Evolutionary conservation across 2,888 invertebrate genomes (phyloP).

Genomic region (Tortrix viridana): DNA sequence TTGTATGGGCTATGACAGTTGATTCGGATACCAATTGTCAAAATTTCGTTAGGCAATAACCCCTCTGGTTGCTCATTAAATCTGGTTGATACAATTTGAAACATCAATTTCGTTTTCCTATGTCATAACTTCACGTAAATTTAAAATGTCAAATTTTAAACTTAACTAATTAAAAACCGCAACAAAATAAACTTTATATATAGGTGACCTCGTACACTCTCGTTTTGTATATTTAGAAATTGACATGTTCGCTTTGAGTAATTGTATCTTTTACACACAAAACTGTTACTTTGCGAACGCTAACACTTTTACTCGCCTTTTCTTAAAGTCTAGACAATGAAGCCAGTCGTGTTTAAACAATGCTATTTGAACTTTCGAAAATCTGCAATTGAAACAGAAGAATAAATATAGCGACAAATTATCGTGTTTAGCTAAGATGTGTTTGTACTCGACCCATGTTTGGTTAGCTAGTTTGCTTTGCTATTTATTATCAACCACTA

Average conservation of each 20-base stretch:
- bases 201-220: neutral
- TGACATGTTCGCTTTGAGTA: conserved; percentile 9
- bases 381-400: conserved; percentile 72
- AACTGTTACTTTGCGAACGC: conserved; percentile 34
- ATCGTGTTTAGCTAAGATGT: conserved; percentile 57
- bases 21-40: too few species aligned
- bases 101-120: too few species aligned
- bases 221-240: conserved; percentile 33
- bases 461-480: conserved; percentile 44
- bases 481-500: conserved; percentile 20
- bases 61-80: too few species aligned
- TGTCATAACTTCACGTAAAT: too few species aligned
- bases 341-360: conserved; percentile 64
- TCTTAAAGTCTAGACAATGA: conserved; percentile 62
- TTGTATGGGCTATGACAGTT: too few species aligned
- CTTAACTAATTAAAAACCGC: neutral
- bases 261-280: conserved; percentile 25
- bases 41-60: too few species aligned
- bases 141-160: neutral
- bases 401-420: conserved; percentile 65
- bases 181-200: too few species aligned
- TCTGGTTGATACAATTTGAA: too few species aligned
- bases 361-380: conserved; percentile 78
- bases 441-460: conserved; percentile 48
- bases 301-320: conserved; percentile 62